phyloP scores from a whole-genome alignment of 2,797 vertebrate species.

The Rhynchotus rufescens region DNA sequence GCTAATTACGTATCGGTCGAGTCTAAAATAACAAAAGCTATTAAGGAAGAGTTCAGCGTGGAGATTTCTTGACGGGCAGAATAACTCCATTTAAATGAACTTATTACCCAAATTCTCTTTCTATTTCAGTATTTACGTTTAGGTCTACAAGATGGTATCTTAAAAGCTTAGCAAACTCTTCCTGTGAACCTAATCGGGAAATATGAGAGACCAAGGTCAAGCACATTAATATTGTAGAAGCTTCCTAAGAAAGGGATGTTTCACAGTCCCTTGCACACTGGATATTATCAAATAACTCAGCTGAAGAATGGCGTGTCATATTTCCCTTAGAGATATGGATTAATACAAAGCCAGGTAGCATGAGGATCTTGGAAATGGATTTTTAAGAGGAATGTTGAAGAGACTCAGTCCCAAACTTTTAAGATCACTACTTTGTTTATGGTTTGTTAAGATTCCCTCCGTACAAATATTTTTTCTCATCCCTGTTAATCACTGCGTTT shows the following conservation, averaged over 20 bases:
- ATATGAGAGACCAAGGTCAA: slow-evolving; percentile 5
- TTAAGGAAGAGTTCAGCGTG: not conserved
- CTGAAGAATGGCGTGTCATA: not conserved
- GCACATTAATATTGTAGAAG: slow-evolving; percentile 21
- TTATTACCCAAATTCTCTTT: slow-evolving; percentile 3
- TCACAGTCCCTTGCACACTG: not conserved
- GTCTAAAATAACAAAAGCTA: slow-evolving; percentile 40
- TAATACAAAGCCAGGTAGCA: not conserved
- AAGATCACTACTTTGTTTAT: not conserved
- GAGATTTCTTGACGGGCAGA: slow-evolving; percentile 23
- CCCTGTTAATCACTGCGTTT: not conserved
- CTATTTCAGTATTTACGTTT: not conserved
- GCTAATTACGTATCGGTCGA: slow-evolving; percentile 12
- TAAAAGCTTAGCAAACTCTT: slow-evolving; percentile 25
- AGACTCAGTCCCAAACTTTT: not conserved
- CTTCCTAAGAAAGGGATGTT: not conserved
- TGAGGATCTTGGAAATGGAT: not conserved
- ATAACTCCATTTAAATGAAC: slow-evolving; percentile 9
- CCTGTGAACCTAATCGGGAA: slow-evolving; percentile 29
- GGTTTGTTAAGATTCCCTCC: not conserved
- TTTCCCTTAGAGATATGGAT: not conserved
- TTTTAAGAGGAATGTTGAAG: not conserved
- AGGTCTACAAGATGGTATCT: not conserved
- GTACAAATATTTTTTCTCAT: not conserved
- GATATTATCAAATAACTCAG: not conserved